These are phyloP conservation scores for Hypercompe scribonia DNA, from an alignment of 2,888 invertebrate species.

Conservation along the genomic window DNA sequence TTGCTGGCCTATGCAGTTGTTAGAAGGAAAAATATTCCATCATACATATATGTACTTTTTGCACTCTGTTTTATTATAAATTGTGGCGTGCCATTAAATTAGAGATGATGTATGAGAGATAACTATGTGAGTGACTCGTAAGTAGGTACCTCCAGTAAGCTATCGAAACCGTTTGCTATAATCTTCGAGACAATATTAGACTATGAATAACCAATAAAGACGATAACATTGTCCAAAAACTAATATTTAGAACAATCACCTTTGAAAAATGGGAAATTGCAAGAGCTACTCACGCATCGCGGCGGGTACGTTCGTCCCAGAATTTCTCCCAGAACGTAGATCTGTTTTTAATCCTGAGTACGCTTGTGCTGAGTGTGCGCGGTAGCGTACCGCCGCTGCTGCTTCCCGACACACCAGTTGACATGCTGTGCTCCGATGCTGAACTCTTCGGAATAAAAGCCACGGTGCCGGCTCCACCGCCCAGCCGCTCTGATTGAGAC, in stretches of 20 bases:
- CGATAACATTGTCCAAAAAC: background rate
- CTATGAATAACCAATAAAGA: background rate
- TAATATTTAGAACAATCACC: background rate
- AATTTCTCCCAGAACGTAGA: slow-evolving; percentile 95
- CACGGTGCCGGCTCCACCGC: slow-evolving; percentile 65
- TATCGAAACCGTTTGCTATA: background rate
- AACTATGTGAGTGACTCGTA: background rate
- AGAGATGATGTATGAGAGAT: background rate
- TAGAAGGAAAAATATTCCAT: background rate
- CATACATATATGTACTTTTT: background rate
- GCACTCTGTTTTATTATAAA: background rate
- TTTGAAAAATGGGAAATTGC: slow-evolving; percentile 1
- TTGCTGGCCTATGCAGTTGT: background rate
- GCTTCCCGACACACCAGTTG: slow-evolving; percentile 81
- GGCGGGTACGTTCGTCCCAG: slow-evolving; percentile 89
- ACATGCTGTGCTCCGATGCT: slow-evolving; percentile 84
- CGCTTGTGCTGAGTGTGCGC: slow-evolving; percentile 92
- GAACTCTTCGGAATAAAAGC: slow-evolving; percentile 80
- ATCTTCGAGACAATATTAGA: background rate
- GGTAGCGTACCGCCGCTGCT: slow-evolving; percentile 86
- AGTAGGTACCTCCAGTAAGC: background rate
- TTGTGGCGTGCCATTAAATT: background rate
- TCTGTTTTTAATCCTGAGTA: slow-evolving; percentile 91
- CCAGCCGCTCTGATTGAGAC: slow-evolving; percentile 86
- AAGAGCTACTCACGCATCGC: slow-evolving; percentile 88